Percentiles rank a stretch among this genome's conserved stretches.
phyloP scores from a whole-genome alignment of 2,113 vertebrate species.

The Guaruba guarouba region DNA sequence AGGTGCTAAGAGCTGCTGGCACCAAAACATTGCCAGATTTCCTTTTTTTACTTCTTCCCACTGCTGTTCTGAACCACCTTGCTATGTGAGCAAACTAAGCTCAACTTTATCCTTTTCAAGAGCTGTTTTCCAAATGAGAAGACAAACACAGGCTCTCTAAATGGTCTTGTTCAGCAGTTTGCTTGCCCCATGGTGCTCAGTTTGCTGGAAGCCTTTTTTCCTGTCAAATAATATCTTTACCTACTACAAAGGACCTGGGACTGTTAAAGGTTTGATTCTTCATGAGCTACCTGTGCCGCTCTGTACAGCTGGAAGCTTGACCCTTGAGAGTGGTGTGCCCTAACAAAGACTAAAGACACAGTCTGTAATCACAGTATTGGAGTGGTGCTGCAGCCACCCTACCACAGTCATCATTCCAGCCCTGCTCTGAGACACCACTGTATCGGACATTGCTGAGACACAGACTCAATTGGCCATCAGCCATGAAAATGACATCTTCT shows the following conservation, averaged over 20 bases:
- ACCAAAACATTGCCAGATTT: not conserved
- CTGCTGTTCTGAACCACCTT: not conserved
- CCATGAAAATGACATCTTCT: not conserved
- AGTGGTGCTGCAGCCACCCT: not conserved
- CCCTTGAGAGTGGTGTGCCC: not conserved
- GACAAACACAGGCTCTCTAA: not conserved
- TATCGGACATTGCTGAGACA: not conserved
- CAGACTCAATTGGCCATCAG: not conserved
- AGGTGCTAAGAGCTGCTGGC: not conserved
- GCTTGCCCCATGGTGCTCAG: fast-evolving
- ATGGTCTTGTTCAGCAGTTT: not conserved
- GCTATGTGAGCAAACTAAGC: not conserved
- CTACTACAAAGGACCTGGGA: not conserved
- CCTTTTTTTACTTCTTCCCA: not conserved
- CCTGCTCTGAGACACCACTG: not conserved
- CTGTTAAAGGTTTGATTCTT: not conserved
- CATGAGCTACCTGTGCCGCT: not conserved
- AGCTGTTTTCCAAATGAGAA: not conserved
- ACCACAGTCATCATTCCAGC: fast-evolving
- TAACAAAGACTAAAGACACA: not conserved
- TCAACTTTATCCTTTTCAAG: not conserved
- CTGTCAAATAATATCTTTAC: not conserved
- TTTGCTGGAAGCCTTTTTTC: not conserved
- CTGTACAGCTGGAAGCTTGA: not conserved
- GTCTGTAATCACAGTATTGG: not conserved